Evolutionary conservation across 2,113 vertebrate genomes (phyloP).

Genomic region (Emydura subglobosa): DNA sequence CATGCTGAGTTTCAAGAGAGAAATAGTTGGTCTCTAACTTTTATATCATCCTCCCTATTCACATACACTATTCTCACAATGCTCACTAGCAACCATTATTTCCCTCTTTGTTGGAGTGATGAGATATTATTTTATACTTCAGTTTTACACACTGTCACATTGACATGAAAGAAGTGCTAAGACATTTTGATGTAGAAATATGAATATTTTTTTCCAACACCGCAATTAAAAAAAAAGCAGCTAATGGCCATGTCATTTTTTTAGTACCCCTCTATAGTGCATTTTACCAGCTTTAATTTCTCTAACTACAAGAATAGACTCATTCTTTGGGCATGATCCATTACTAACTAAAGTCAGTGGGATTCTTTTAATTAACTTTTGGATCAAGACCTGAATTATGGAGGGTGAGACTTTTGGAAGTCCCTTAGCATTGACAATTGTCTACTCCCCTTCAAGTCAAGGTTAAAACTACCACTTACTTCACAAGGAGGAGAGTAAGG

Average conservation of each 20-base stretch:
- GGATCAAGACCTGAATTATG: background rate
- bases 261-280: rapidly evolving
- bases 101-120: background rate
- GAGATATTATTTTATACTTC: background rate
- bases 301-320: background rate
- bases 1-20: background rate
- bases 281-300: background rate
- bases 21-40: background rate
- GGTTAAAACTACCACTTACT: background rate
- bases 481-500: background rate
- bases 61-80: background rate
- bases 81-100: background rate
- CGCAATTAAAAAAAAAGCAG: background rate
- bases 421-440: background rate
- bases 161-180: background rate
- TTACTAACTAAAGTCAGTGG: background rate
- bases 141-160: background rate
- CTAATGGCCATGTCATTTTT: background rate
- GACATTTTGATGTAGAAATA: background rate
- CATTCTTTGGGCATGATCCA: background rate
- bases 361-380: background rate
- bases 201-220: background rate
- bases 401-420: background rate
- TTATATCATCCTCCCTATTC: background rate
- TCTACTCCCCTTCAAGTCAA: background rate